Base-by-base conservation (phyloP, 2,113 vertebrate genomes). In the Vanacampus margaritifer region DNA sequence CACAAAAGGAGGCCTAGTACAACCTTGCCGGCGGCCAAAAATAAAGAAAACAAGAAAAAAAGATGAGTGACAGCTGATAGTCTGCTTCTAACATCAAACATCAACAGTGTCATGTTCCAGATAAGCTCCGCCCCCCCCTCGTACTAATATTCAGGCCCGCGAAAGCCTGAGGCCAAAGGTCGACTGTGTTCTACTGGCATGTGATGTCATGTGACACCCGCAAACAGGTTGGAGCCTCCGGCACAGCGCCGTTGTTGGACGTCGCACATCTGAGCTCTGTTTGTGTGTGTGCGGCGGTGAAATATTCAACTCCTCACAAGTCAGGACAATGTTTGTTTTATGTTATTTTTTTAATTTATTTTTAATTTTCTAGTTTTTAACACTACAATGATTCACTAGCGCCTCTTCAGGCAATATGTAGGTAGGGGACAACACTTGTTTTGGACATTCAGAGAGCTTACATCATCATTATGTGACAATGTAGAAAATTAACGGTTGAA, bases 91-190 rank as follows among this genome's bases (percentile, higher is more conserved):
- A 75, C 78, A 84, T 86, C 82, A 84, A 73, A 89, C 71, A 86
- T 78, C 82, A 90, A 81, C 79, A 79, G 88, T 88, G 73, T 91
- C 86, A 69, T 87, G 78, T 89, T 89, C 74, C 54, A 66, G 73
- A 79, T 77, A 70, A 82, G 73, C 87, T 79, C 74, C 82, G 70
- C 57, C 26, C 59, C n/a, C 48, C 39, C 48, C 23, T 28, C 10
- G 79, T 72, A 73, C 81, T 83, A 87, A 23, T 12, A 88, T 83
- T 85, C 79, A 79, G 84, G 63, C 69, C 66, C 58, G 56, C 43
- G n/a, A 69, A 37, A 51, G 74, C 86, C 84, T 1, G 5, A 48
- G 71, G 86, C 73, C 61, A 19, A 28, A 43, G 80, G 80, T 82
- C 78, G 83, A 53, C 78, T 79, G 59, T 77, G 75, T 73, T 79